Evolutionary conservation across 1,140 invertebrate species (phyloP).

Genomic region (Teleogryllus occipitalis): DNA sequence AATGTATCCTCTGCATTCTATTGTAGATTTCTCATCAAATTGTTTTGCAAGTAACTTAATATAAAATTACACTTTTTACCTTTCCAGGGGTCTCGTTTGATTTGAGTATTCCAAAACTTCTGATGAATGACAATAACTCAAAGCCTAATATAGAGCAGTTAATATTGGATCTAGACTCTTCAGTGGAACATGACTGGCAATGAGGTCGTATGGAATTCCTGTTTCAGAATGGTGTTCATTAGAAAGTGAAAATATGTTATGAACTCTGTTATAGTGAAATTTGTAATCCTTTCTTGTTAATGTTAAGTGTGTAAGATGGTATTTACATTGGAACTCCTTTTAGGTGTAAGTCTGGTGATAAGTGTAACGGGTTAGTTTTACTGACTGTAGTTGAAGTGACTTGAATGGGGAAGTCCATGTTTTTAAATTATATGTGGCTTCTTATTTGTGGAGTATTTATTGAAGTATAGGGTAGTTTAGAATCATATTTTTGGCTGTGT

Average conservation of each 20-base stretch:
- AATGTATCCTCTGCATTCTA: too few species aligned
- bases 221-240: neutral
- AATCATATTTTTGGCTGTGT: conserved; percentile 1
- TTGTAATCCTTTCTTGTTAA: neutral
- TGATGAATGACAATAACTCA: conserved; percentile 13
- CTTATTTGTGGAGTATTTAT: neutral
- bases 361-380: neutral
- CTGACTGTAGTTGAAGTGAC: neutral
- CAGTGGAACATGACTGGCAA: conserved; percentile 22
- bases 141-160: conserved; percentile 24
- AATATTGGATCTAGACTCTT: conserved; percentile 22
- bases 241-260: neutral
- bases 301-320: neutral
- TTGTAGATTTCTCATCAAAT: too few species aligned
- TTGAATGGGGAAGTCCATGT: neutral
- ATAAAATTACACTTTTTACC: neutral
- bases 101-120: conserved; percentile 15
- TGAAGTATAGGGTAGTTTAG: neutral
- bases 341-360: neutral
- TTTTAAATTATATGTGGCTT: conserved; percentile 6
- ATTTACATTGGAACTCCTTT: neutral
- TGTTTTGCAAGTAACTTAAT: too few species aligned
- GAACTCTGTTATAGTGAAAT: neutral
- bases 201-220: conserved; percentile 11
- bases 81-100: conserved; percentile 17